Percentiles rank a stretch among this genome's conserved stretches.
Conservation (phyloP, 2,888 invertebrate species). For the Chymomyza procnemis region DNA sequence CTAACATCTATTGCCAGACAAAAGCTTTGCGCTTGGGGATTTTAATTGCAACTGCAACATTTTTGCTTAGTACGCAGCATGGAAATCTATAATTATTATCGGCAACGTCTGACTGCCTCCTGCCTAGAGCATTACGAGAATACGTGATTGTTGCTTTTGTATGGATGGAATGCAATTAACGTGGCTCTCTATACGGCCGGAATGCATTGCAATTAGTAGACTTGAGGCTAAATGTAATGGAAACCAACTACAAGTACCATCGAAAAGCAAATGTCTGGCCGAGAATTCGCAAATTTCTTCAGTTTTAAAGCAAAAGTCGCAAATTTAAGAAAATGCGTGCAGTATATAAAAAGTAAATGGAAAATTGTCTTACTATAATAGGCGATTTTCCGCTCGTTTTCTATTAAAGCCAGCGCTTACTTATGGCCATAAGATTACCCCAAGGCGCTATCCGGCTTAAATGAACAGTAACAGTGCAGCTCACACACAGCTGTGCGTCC, state of each 20-base stretch:
- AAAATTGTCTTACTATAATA: slow-evolving; percentile 59
- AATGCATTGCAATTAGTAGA: slow-evolving; percentile 12
- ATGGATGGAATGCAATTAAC: slow-evolving; percentile 1
- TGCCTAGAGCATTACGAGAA: neutral
- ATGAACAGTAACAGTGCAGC: neutral
- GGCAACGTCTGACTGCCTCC: neutral
- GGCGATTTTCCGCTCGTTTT: slow-evolving; percentile 70
- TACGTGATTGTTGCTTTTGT: neutral
- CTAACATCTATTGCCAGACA: neutral
- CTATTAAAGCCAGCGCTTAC: slow-evolving; percentile 63
- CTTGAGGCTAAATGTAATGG: neutral
- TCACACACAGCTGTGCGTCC: neutral
- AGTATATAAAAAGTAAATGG: neutral
- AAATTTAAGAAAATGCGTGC: too few relatives aligned
- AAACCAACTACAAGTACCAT: neutral
- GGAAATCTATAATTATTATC: slow-evolving; percentile 5
- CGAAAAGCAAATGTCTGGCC: neutral
- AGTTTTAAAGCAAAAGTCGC: neutral
- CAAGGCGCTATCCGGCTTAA: slow-evolving; percentile 68
- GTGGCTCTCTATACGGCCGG: neutral
- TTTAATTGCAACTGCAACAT: slow-evolving; percentile 6
- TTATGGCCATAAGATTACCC: slow-evolving; percentile 53
- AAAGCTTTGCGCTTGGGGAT: neutral
- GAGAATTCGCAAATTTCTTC: neutral
- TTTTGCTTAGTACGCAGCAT: slow-evolving; percentile 4